phyloP scores from a whole-genome alignment of 1,140 invertebrate genomes.

The Homarus americanus region DNA sequence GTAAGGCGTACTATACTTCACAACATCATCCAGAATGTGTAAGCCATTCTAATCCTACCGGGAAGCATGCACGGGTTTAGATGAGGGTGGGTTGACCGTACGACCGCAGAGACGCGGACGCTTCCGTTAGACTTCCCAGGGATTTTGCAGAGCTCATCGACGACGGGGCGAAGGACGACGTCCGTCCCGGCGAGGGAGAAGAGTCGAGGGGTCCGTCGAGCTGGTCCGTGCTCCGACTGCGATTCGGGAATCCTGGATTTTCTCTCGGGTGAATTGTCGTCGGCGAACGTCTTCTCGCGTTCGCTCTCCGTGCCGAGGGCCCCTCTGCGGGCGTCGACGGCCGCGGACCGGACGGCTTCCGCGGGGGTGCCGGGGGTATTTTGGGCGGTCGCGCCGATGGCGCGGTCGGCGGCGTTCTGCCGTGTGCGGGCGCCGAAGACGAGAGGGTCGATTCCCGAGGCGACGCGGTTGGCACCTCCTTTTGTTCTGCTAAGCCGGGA shows the following conservation, averaged over 20 bases:
- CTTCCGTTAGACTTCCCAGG: conserved; percentile 21
- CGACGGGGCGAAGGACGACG: background rate
- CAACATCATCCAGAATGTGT: background rate
- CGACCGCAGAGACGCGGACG: conserved; percentile 18
- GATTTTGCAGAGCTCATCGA: conserved; percentile 38
- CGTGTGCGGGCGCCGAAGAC: too few relatives aligned
- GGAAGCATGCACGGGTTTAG: conserved; percentile 44
- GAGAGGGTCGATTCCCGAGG: too few relatives aligned
- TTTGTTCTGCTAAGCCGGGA: background rate
- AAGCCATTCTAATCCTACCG: conserved; percentile 40
- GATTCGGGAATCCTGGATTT: background rate
- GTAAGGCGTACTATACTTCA: too few relatives aligned
- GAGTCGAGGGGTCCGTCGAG: conserved; percentile 3
- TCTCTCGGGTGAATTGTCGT: conserved; percentile 11
- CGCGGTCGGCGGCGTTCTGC: too few relatives aligned
- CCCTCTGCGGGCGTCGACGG: background rate
- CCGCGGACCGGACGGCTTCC: background rate
- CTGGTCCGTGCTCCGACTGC: conserved; percentile 39
- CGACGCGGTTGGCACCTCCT: background rate
- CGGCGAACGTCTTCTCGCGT: background rate
- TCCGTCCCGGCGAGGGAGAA: background rate
- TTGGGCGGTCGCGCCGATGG: background rate
- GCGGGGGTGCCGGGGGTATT: background rate
- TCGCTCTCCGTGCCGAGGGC: background rate
- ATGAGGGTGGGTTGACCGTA: conserved; percentile 47